Conservation (phyloP, 1,140 invertebrate species). For the Drusus annulatus region DNA sequence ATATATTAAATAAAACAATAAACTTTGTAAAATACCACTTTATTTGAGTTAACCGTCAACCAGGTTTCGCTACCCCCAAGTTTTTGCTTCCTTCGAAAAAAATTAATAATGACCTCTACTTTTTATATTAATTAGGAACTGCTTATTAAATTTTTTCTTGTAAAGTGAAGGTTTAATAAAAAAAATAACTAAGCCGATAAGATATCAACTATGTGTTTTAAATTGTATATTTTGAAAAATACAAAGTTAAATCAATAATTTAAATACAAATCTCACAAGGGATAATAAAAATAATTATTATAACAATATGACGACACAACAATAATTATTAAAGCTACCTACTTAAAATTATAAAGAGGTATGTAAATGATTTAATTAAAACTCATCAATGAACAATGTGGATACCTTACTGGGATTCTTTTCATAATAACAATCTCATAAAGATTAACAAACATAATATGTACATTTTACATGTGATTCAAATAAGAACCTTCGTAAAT, state of each 20-base stretch:
- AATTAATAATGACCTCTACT: too few relatives aligned
- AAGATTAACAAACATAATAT: too few relatives aligned
- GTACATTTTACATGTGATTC: too few relatives aligned
- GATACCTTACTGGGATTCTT: neutral
- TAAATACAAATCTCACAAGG: neutral
- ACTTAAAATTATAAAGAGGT: neutral
- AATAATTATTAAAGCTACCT: neutral
- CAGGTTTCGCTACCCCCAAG: too few relatives aligned
- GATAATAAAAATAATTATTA: neutral
- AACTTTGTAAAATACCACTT: too few relatives aligned
- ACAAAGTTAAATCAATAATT: neutral
- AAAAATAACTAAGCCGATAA: neutral
- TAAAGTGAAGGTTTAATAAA: too few relatives aligned
- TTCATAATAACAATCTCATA: neutral
- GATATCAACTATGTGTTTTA: neutral
- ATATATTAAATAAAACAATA: too few relatives aligned
- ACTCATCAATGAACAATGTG: neutral
- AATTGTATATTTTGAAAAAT: conserved; percentile 1
- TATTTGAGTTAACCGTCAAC: too few relatives aligned
- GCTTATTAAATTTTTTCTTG: too few relatives aligned
- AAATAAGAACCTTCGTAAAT: too few relatives aligned
- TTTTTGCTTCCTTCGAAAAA: too few relatives aligned
- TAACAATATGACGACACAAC: neutral
- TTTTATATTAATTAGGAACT: too few relatives aligned
- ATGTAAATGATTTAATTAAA: neutral